phyloP scores from a whole-genome alignment of 2,113 vertebrate species.

The Lophura nycthemera region DNA sequence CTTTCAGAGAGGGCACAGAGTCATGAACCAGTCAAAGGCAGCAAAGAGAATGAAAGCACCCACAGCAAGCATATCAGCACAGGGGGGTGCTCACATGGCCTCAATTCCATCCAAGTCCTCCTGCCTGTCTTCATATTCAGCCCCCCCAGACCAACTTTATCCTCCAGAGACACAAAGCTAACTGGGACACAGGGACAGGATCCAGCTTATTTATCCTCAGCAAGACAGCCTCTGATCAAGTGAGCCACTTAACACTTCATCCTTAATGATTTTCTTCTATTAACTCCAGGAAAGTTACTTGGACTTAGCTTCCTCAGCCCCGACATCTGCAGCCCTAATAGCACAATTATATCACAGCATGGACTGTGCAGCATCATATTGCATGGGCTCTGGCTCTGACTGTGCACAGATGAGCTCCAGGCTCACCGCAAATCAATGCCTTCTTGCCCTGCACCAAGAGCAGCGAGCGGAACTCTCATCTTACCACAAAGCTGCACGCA shows the following conservation, averaged over 20 bases:
- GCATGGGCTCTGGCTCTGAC: conserved; percentile 36
- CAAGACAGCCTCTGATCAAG: neutral
- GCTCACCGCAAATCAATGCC: conserved; percentile 58
- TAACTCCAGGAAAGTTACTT: neutral
- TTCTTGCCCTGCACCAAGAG: conserved; percentile 36
- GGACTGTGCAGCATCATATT: conserved; percentile 8
- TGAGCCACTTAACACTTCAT: conserved; percentile 13
- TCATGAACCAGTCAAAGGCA: conserved; percentile 23
- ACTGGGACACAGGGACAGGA: neutral
- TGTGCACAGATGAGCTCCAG: conserved; percentile 2
- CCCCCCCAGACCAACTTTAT: neutral
- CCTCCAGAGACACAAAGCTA: neutral
- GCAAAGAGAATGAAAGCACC: neutral
- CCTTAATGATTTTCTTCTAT: neutral
- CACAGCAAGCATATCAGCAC: conserved; percentile 16
- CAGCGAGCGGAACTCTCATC: conserved; percentile 26
- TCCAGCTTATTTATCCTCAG: neutral
- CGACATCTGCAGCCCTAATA: neutral
- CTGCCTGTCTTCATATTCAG: neutral
- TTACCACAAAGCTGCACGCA: neutral
- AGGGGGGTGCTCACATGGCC: neutral
- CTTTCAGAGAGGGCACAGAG: neutral
- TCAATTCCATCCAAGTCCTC: neutral
- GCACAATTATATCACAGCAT: conserved; percentile 2
- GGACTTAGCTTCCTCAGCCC: neutral